These are phyloP conservation scores for Drosophila orena DNA, from an alignment of 1,140 invertebrate species.

Conservation along the genomic window DNA sequence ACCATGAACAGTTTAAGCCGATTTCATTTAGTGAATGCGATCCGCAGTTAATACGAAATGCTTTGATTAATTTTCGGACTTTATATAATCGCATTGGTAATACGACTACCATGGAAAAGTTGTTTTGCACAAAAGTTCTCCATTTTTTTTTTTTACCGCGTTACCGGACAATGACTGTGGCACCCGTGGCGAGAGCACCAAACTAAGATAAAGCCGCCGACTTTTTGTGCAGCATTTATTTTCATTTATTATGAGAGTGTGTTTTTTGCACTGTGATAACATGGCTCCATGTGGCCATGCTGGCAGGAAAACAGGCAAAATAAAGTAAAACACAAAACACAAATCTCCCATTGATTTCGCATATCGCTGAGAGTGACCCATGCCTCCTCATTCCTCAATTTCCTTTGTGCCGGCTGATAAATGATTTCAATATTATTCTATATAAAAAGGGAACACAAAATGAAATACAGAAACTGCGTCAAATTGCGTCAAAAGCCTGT, in stretches of 20 bases:
- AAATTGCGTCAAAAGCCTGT: conserved; percentile 77
- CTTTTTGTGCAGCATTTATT: conserved; percentile 57
- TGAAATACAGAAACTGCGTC: conserved; percentile 58
- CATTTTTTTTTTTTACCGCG: conserved; percentile 14
- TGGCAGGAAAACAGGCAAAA: neutral
- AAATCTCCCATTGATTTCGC: conserved; percentile 67
- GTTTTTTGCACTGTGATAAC: conserved; percentile 29
- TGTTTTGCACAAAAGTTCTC: conserved; percentile 29
- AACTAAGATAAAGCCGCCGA: conserved; percentile 59
- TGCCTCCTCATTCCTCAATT: neutral
- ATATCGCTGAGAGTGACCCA: conserved; percentile 37
- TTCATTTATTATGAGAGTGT: conserved; percentile 49
- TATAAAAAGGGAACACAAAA: conserved; percentile 17
- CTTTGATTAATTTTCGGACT: conserved; percentile 44
- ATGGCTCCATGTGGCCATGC: too few species aligned
- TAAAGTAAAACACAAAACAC: conserved; percentile 18
- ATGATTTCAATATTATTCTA: conserved; percentile 75
- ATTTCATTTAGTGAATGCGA: conserved; percentile 51
- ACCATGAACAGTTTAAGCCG: conserved; percentile 30
- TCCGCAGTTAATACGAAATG: conserved; percentile 41
- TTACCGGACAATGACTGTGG: conserved; percentile 15
- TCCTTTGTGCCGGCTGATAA: conserved; percentile 69
- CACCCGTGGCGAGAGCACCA: conserved; percentile 35
- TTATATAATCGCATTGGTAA: conserved; percentile 32
- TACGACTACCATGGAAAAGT: conserved; percentile 27